Percentiles rank a stretch among this genome's conserved stretches.
Evolutionary conservation across 2,797 vertebrate genomes (phyloP).

Genomic region (Hemitrygon akajei): DNA sequence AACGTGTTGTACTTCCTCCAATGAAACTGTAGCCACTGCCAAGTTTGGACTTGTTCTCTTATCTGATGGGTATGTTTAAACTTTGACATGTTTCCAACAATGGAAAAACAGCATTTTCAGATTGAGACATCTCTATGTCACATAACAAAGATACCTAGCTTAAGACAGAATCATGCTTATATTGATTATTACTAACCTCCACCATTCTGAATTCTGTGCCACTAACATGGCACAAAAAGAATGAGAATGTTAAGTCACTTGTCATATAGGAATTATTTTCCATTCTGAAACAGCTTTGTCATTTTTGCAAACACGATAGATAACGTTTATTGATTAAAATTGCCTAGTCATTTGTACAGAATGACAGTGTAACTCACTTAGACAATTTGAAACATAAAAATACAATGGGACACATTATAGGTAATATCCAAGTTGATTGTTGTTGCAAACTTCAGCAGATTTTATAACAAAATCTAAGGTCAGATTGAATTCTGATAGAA

Average conservation of each 20-base stretch:
- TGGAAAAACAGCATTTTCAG: neutral
- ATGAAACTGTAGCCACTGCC: neutral
- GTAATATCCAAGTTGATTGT: neutral
- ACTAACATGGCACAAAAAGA: slow-evolving; percentile 11
- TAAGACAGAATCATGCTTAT: neutral
- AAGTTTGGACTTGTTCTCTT: neutral
- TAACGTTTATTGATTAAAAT: neutral
- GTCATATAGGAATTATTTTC: neutral
- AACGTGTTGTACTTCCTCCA: neutral
- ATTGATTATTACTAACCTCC: neutral
- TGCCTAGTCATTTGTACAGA: neutral
- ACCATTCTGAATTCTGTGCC: neutral
- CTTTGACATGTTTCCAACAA: neutral
- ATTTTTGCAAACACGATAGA: neutral
- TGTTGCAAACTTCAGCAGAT: neutral
- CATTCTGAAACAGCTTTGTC: neutral
- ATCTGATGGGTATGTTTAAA: neutral
- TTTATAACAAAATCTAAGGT: neutral
- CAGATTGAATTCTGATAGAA: neutral
- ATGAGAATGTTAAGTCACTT: slow-evolving; percentile 19
- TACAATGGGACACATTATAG: neutral
- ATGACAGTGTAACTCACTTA: neutral
- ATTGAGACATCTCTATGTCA: neutral
- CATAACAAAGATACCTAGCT: neutral
- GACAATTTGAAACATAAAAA: neutral